A percentile compares a stretch with the other conserved stretches of the same genome.
Conservation (phyloP, 2,888 invertebrate genomes). For the Xanthorhoe spadicearia region DNA sequence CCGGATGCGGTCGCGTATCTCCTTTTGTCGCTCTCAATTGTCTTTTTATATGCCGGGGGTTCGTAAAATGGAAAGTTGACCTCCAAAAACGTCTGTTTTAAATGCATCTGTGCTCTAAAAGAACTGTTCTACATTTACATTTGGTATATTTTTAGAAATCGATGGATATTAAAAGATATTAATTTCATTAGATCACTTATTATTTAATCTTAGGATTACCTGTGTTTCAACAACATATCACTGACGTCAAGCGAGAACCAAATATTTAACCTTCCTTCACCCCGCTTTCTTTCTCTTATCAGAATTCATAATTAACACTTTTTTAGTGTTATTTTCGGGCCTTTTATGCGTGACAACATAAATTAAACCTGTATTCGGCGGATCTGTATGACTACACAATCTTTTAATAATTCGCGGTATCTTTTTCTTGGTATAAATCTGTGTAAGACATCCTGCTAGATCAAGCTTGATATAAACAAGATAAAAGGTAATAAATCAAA, state of each 20-base stretch:
- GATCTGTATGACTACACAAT: not conserved
- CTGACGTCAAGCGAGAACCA: conserved; percentile 34
- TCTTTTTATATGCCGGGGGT: conserved; percentile 64
- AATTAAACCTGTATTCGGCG: not conserved
- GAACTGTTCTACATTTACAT: conserved; percentile 38
- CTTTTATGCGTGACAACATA: conserved; percentile 1
- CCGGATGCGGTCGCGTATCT: conserved; percentile 58
- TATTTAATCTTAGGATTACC: conserved; percentile 1
- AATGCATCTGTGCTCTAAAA: conserved; percentile 40
- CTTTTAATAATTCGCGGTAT: no score
- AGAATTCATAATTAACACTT: conserved; percentile 47
- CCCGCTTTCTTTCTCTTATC: conserved; percentile 50
- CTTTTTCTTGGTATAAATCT: not conserved
- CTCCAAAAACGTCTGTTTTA: conserved; percentile 45
- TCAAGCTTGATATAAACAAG: not conserved
- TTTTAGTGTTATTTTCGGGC: conserved; percentile 3
- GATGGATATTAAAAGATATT: conserved; percentile 13
- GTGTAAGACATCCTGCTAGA: not conserved
- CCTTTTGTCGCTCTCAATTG: conserved; percentile 63
- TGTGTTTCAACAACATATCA: conserved; percentile 17
- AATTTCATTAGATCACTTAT: conserved; percentile 18
- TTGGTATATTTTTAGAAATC: conserved; percentile 45
- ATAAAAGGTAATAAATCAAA: not conserved
- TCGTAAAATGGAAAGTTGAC: conserved; percentile 73
- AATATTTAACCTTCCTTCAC: conserved; percentile 38